Conservation (phyloP, 2,888 invertebrate species). For the Noctua janthina region DNA sequence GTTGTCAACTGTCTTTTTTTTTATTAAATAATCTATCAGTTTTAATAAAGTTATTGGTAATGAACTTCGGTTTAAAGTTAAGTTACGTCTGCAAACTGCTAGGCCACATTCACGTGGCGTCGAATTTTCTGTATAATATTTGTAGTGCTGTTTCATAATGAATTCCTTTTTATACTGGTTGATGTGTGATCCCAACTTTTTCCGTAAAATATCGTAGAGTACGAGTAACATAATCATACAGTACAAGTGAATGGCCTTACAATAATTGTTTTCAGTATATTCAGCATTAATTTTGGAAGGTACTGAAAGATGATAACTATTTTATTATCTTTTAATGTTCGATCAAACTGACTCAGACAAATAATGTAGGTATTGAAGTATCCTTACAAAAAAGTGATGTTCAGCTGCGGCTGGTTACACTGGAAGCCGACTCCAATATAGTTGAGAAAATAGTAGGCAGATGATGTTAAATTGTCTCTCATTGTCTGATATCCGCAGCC, state of each 20-base stretch:
- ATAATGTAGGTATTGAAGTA: too few relatives aligned
- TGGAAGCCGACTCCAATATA: neutral
- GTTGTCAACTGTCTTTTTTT: neutral
- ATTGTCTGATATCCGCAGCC: neutral
- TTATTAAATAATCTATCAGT: neutral
- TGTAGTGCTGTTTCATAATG: too few relatives aligned
- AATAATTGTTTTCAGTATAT: neutral
- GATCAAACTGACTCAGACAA: too few relatives aligned
- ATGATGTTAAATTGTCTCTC: neutral
- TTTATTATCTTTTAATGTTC: too few relatives aligned
- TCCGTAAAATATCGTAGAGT: too few relatives aligned
- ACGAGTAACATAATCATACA: neutral
- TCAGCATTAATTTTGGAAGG: neutral
- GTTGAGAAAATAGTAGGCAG: neutral
- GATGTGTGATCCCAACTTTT: too few relatives aligned
- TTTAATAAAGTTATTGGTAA: neutral
- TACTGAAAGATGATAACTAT: too few relatives aligned
- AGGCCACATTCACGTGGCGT: too few relatives aligned
- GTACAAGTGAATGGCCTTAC: neutral
- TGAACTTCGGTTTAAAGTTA: neutral
- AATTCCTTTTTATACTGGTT: too few relatives aligned
- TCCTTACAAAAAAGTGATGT: too few relatives aligned
- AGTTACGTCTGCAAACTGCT: neutral
- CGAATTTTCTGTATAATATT: too few relatives aligned
- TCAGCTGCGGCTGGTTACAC: too few relatives aligned